phyloP scores from a whole-genome alignment of 2,797 vertebrate species.

The Hipposideros larvatus region DNA sequence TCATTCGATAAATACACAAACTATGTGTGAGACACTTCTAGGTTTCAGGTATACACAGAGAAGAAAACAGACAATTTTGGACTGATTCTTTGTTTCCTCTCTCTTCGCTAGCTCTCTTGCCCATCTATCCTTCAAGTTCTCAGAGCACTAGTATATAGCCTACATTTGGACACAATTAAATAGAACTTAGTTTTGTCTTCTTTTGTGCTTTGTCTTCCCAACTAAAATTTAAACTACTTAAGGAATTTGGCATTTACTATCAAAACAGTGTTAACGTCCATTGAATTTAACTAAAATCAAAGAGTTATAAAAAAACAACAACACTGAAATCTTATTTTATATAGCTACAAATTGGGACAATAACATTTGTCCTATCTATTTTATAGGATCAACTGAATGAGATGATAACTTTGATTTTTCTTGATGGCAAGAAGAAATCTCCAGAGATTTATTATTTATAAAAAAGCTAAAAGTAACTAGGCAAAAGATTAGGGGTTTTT shows the following conservation, averaged over 20 bases:
- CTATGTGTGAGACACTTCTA: neutral
- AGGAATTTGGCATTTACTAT: conserved; percentile 34
- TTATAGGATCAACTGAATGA: neutral
- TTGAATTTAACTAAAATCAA: neutral
- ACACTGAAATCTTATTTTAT: neutral
- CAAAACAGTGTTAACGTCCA: neutral
- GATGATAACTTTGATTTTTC: neutral
- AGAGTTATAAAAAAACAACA: neutral
- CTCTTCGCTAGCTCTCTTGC: neutral
- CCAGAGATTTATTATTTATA: neutral
- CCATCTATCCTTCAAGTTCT: neutral
- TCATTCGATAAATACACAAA: neutral
- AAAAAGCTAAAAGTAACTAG: neutral
- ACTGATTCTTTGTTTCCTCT: neutral
- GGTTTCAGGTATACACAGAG: neutral
- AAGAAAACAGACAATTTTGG: neutral
- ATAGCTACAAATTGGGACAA: neutral
- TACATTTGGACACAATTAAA: neutral
- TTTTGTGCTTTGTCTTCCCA: conserved; percentile 38
- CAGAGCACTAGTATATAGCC: neutral
- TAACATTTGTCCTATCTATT: conserved; percentile 2
- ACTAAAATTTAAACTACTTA: conserved; percentile 2
- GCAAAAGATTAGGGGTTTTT: neutral
- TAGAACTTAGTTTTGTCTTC: conserved; percentile 31
- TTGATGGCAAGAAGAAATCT: neutral